phyloP scores from a whole-genome alignment of 2,888 invertebrate species.

The Colostygia pectinataria region DNA sequence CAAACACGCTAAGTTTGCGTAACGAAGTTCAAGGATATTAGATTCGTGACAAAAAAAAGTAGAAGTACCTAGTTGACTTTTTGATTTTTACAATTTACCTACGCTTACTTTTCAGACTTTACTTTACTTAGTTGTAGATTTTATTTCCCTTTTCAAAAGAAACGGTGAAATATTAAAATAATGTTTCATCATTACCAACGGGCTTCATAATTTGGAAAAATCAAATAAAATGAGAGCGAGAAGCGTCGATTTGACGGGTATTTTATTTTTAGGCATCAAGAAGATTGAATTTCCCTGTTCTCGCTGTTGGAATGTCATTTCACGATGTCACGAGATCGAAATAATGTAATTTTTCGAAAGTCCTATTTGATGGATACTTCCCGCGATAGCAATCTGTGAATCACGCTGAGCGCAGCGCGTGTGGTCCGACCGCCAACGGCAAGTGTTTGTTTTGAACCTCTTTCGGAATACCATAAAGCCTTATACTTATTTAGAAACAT shows the following conservation, averaged over 20 bases:
- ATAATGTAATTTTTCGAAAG: slow-evolving; percentile 2
- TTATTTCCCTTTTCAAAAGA: too few species aligned
- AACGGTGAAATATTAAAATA: too few species aligned
- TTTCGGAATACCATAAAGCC: slow-evolving; percentile 47
- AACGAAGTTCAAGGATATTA: slow-evolving; percentile 37
- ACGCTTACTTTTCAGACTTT: too few species aligned
- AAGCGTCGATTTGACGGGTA: too few species aligned
- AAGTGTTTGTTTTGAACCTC: slow-evolving; percentile 48
- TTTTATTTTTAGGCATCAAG: too few species aligned
- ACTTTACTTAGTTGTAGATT: too few species aligned
- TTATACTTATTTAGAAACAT: slow-evolving; percentile 44
- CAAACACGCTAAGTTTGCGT: slow-evolving; percentile 39
- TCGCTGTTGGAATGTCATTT: not conserved
- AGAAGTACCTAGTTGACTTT: too few species aligned
- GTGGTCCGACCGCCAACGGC: slow-evolving; percentile 48
- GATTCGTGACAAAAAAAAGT: not conserved
- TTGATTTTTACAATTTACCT: too few species aligned
- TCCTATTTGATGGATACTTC: slow-evolving; percentile 29
- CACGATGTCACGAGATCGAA: not conserved
- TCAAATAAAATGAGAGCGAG: too few species aligned
- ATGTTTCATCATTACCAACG: too few species aligned
- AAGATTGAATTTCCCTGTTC: not conserved
- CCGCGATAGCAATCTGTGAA: slow-evolving; percentile 42
- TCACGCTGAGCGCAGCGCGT: slow-evolving; percentile 41
- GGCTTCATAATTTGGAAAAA: too few species aligned